Evolutionary conservation across 2,888 invertebrate genomes (phyloP), one percentile per base, ranked within the genome.

Genomic region (Masnerella sp.): DNA sequence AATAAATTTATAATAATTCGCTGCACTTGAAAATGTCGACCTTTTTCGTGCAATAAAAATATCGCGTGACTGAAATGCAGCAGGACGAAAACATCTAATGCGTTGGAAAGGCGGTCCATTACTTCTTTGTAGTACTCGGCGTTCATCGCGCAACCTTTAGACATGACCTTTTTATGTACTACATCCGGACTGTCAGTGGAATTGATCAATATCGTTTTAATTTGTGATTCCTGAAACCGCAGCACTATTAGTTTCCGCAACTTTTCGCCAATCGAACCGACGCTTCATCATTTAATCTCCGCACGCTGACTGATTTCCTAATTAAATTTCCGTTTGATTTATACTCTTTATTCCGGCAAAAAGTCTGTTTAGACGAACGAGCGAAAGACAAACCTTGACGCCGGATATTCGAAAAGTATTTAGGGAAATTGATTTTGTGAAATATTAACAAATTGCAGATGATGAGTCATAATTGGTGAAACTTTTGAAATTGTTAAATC

Each of bases 121-220:
- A 58, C 58, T 25, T 51, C 49, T 38, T 58, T 62, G 52, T 52
- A 30, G 11, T 42, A 32, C 22, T 32, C 28, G 8, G 32, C 34
- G 15, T 38, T 64, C 38, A 22, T 34, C 38, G 40, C 25, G 18
- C 25, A 45, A 58, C 49, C 40, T 54, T 56, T 42, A 49, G 49
- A 58, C 64, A 14, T 36, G 51, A 52, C 43, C 58, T 51, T 42
- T 58, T 67, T 67, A 22, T 36, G 40, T 38, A 36, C 49, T 49
- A 28, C 36, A 36, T 11, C 22, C 42, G 11, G 42, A 45, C 45
- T 38, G 30, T 68, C 51, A 17, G 42, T 0, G 11, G n/a, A 32
- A 40, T 40, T 70, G 51, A 70, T 64, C 70, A 64, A 70, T 70
- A 61, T 43, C 62, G 51, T 64, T 64, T 70, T 62, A 70, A 70